Evolutionary conservation across 2,797 vertebrate genomes (phyloP).

Genomic region (Linurgus olivaceus): DNA sequence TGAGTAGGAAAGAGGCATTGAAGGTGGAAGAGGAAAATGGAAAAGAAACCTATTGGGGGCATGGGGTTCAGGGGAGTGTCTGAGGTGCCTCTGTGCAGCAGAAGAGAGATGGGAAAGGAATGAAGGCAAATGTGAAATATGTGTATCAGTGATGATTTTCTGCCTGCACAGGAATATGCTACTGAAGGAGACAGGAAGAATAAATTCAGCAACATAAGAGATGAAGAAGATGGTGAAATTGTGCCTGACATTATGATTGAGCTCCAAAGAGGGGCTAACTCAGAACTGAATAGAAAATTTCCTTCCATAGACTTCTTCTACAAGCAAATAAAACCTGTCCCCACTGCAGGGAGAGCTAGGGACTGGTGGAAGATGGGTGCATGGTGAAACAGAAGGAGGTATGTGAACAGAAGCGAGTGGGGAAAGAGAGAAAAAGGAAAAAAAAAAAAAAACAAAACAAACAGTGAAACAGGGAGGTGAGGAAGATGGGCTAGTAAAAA

Average conservation of each 20-base stretch:
- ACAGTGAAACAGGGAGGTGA: background rate
- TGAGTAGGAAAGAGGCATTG: background rate
- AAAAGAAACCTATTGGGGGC: background rate
- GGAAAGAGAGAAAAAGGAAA: background rate
- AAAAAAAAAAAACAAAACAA: background rate
- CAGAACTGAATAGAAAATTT: background rate
- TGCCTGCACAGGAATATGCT: background rate
- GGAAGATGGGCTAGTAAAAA: background rate
- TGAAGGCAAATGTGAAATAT: background rate
- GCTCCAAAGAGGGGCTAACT: background rate
- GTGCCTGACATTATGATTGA: background rate
- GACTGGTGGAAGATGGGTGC: background rate
- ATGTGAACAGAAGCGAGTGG: background rate
- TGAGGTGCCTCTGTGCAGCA: background rate
- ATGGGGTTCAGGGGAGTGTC: background rate
- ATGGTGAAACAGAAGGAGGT: background rate
- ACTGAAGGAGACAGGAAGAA: background rate
- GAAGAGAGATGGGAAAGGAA: background rate
- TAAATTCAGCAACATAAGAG: background rate
- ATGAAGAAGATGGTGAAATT: background rate
- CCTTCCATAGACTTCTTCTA: background rate
- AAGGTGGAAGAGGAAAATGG: conserved; percentile 2
- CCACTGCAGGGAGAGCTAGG: background rate
- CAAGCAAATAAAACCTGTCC: background rate
- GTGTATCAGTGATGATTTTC: background rate